Conservation (phyloP, 2,888 invertebrate species). For the Odontothrips loti region DNA sequence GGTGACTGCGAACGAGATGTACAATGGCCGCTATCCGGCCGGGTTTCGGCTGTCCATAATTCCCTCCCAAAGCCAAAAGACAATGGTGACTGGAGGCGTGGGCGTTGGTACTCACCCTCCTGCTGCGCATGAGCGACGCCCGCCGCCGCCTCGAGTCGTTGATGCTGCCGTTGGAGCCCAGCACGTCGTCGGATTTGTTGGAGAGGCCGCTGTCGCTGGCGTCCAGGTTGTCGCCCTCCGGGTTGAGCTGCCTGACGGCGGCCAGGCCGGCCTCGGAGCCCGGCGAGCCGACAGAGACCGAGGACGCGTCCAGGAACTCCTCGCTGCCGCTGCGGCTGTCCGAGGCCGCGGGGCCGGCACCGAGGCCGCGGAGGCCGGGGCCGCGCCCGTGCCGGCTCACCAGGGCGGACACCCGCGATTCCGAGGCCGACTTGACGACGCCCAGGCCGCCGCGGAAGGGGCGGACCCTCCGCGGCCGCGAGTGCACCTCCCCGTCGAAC, state of each 20-base stretch:
- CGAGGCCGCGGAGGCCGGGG: background rate
- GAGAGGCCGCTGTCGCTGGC: slow-evolving; percentile 21
- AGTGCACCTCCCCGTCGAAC: background rate
- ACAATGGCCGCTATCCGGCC: no score
- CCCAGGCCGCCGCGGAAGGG: background rate
- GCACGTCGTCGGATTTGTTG: slow-evolving; percentile 12
- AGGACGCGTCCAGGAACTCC: background rate
- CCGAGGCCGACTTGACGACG: slow-evolving; percentile 18
- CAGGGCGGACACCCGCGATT: slow-evolving; percentile 4
- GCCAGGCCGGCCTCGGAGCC: background rate
- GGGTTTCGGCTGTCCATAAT: no score
- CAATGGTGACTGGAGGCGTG: background rate
- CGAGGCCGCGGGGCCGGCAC: background rate
- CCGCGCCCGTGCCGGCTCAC: slow-evolving; percentile 15
- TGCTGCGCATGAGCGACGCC: slow-evolving; percentile 29
- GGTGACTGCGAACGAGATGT: no score
- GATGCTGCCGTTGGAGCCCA: background rate
- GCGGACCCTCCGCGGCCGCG: background rate
- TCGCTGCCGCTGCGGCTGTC: slow-evolving; percentile 25
- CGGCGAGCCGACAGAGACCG: background rate
- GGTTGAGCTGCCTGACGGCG: background rate
- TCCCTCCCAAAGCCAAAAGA: no score
- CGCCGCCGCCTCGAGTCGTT: background rate
- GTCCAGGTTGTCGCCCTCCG: slow-evolving; percentile 21
- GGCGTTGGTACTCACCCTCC: slow-evolving; percentile 28